A percentile compares a stretch with the other conserved stretches of the same genome.
phyloP scores from a whole-genome alignment of 2,797 vertebrate genomes.

The Dendrocincla fuliginosa region DNA sequence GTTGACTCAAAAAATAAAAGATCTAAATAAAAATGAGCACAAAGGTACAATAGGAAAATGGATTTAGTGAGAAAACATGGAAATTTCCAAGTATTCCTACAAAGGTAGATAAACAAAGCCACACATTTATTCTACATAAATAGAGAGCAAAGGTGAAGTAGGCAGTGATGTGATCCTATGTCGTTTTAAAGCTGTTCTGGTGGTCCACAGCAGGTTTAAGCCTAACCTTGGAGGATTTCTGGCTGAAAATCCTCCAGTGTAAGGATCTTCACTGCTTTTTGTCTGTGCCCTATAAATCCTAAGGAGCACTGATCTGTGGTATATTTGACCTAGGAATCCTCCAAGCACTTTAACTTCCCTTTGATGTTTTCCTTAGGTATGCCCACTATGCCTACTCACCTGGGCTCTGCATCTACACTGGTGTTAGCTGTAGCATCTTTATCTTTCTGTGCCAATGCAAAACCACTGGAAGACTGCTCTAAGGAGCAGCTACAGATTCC shows the following conservation, averaged over 20 bases:
- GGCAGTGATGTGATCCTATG: neutral
- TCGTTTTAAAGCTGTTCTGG: neutral
- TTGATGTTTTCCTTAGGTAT: neutral
- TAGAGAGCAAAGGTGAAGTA: neutral
- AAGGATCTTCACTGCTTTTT: neutral
- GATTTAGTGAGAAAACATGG: neutral
- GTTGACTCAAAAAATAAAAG: slow-evolving; percentile 15
- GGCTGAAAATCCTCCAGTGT: neutral
- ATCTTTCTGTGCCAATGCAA: neutral
- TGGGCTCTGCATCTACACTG: neutral
- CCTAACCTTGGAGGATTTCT: neutral
- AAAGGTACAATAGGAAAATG: neutral
- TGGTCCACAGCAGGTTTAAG: neutral
- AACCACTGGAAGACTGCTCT: neutral
- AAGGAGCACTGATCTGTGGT: neutral
- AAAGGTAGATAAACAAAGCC: neutral
- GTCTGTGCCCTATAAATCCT: neutral
- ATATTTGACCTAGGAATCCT: neutral
- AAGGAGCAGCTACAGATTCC: neutral
- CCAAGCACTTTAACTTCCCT: neutral
- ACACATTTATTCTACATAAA: neutral
- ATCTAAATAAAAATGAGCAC: neutral
- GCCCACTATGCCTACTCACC: neutral
- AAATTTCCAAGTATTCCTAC: neutral
- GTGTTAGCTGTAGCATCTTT: neutral